Base-by-base conservation (phyloP, 2,113 vertebrate genomes). In the Motacilla tschutschensis region DNA sequence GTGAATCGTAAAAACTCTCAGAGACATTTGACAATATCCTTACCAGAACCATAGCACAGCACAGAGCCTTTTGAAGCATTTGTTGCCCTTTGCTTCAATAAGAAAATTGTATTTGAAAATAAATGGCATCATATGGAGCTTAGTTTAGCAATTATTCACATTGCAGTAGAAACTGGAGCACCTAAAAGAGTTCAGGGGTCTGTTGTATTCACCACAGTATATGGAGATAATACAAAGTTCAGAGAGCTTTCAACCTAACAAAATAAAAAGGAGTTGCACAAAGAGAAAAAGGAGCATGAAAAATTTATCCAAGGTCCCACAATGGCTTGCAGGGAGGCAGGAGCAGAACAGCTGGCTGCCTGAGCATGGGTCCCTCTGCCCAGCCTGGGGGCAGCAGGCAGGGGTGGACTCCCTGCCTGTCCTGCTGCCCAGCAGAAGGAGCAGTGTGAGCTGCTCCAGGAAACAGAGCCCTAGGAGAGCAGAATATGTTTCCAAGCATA, bases 91-190 rank as follows among this genome's bases (percentile, higher is more conserved):
- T 12, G 1, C 55, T 77, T 90, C 66, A 44, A 18, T 58, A 72
- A 65, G 18, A 75, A 89, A 69, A 80, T 18, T 8, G 15, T 47
- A 66, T 60, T 81, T 64, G 40, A 91, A 84, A 84, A 79, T 31
- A 69, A 81, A 84, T 28, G 55, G 33, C 24, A 5, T 79, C 75
- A 10, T 20, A 46, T 2, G 28, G 71, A 81, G 51, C 26, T 57
- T 72, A 48, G 40, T 65, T 84, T 51, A 87, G 71, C 35, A 87
- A 77, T 90, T 72, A 87, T 79, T 82, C 64, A 62, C 53, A 38
- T 12, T 3, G 3, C 0, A 0, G 53, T 40, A 55, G 60, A 73
- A 79, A 57, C 38, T 21, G 24, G 22, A 82, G 48, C 25, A 24
- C 22, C 43, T 54, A 50, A 64, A 67, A 76, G 47, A 38, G 47